Evolutionary conservation across 1,140 invertebrate genomes (phyloP).

Genomic region (Formica exsecta): DNA sequence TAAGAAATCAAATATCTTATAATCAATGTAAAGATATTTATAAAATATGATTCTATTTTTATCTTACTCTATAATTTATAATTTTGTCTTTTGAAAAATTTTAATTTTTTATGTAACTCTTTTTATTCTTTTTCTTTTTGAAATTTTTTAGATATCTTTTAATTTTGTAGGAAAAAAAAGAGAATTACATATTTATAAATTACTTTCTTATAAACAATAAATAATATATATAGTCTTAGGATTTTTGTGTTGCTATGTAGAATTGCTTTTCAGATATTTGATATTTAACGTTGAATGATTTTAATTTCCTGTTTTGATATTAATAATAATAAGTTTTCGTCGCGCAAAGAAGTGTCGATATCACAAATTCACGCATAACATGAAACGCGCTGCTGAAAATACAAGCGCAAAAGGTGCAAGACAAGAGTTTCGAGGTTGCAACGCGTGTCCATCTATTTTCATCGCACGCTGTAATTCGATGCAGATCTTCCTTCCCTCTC

Average conservation of each 20-base stretch:
- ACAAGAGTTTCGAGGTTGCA: conserved; percentile 36
- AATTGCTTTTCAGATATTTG: neutral
- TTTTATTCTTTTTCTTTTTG: neutral
- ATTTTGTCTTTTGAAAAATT: neutral
- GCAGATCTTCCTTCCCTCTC: conserved; percentile 8
- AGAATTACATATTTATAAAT: no score
- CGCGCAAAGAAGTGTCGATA: conserved; percentile 21
- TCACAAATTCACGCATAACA: conserved; percentile 24
- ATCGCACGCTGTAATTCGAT: conserved; percentile 47
- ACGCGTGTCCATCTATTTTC: conserved; percentile 39
- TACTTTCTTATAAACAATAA: neutral
- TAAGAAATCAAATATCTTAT: neutral
- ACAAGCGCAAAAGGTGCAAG: conserved; percentile 44
- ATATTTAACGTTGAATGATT: neutral
- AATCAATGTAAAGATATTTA: neutral
- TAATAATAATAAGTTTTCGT: neutral
- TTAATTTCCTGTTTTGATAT: neutral
- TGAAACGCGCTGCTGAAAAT: conserved; percentile 37
- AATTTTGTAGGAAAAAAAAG: no score
- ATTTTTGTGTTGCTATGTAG: neutral
- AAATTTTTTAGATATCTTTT: neutral
- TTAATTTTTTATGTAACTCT: neutral
- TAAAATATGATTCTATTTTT: neutral
- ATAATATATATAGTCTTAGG: neutral
- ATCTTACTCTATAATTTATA: neutral